Base-by-base conservation (phyloP, 1,140 invertebrate genomes). In the Zaprionus ornatus region DNA sequence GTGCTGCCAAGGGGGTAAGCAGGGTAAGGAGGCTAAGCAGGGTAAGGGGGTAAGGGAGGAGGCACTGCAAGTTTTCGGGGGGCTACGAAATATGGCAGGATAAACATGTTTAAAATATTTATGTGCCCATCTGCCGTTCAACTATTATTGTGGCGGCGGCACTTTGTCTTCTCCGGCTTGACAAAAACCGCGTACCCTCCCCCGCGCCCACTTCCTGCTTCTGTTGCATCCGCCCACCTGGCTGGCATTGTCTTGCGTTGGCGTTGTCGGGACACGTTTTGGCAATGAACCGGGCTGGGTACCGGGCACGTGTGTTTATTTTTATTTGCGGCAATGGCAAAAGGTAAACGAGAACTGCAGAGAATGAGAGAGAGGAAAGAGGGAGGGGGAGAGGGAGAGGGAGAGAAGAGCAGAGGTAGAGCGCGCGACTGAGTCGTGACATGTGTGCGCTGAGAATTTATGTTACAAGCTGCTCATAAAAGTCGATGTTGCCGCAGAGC, bases 61-160 rank as follows among this genome's bases (percentile, higher is more conserved):
- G n/a, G n/a, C 6, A 17, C 29, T 32, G 29, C 29, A 10, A 45
- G n/a, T 45, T 45, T 45, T 45, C 3, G 40, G 15, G 17, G 27
- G 25, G 40, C 68, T 25, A 56, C 60, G 50, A 77, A 62, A 77
- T 79, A 75, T 82, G 71, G 66, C 76, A 66, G 72, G 55, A 77
- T 66, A 79, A 83, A 83, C 82, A 84, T 80, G 81, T 80, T 84
- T 84, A 54, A 84, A 85, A 85, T 85, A 85, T 84, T 85, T 84
- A 84, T 84, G 74, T 71, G 59, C 50, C 68, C 60, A 75, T 67
- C 52, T 35, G 32, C 65, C 29, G 55, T 45, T 57, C 81, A 80
- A 72, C 81, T 84, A 83, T 83, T 77, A 73, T 84, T 84, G 81
- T 77, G 82, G 77, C 77, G 82, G 77, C 77, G 61, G 69, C 69